Evolutionary conservation across 1,140 invertebrate species (phyloP).

Genomic region (Teleopsis dalmanni): DNA sequence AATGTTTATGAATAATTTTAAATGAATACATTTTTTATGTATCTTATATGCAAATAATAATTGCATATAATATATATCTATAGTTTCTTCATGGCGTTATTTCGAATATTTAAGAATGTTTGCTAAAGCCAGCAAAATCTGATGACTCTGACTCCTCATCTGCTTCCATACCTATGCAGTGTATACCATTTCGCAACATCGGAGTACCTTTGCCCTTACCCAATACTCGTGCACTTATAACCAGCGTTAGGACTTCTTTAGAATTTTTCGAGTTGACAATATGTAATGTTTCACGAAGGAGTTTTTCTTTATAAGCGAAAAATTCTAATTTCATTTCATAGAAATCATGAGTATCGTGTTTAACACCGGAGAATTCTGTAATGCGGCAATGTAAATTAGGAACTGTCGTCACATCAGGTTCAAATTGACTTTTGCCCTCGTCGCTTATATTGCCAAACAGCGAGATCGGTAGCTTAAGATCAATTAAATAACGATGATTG

Average conservation of each 20-base stretch:
- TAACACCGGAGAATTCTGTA: conserved; percentile 29
- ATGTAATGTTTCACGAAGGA: conserved; percentile 46
- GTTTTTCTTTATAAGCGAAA: conserved; percentile 49
- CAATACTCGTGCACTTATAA: conserved; percentile 44
- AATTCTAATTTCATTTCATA: conserved; percentile 48
- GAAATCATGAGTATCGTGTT: conserved; percentile 33
- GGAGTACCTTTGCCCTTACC: conserved; percentile 51
- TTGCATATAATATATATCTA: no score
- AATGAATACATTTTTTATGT: no score
- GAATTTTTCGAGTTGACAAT: conserved; percentile 41
- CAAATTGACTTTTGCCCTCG: conserved; percentile 20
- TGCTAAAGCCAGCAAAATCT: conserved; percentile 13
- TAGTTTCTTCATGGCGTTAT: no score
- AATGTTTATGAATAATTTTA: no score
- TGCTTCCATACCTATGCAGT: conserved; percentile 45
- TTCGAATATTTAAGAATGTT: conserved; percentile 3
- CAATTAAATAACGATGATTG: conserved; percentile 41
- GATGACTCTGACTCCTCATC: conserved; percentile 42
- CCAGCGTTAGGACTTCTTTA: conserved; percentile 34
- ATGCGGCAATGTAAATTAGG: conserved; percentile 42
- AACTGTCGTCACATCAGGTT: conserved; percentile 29
- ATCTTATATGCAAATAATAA: no score
- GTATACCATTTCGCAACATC: conserved; percentile 48
- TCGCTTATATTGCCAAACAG: conserved; percentile 24
- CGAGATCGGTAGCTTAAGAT: conserved; percentile 33